Percentiles rank a stretch among this genome's conserved stretches.
Conservation (phyloP, 2,797 vertebrate species). For the Sandelia bainsii region DNA sequence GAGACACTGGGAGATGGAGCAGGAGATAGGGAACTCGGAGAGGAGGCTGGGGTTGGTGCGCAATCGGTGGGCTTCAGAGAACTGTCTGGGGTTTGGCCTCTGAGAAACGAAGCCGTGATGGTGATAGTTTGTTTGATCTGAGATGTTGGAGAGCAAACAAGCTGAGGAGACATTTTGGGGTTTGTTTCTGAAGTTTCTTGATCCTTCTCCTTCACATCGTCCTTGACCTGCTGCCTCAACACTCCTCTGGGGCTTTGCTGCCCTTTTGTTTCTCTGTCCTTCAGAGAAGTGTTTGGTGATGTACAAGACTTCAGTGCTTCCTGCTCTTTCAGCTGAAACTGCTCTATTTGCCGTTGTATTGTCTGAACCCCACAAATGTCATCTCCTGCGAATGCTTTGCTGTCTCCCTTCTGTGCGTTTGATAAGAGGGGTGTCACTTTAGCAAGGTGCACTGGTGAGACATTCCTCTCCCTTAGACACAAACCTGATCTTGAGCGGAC, state of each 20-base stretch:
- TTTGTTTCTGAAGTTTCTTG: slow-evolving; percentile 28
- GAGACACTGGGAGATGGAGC: slow-evolving; percentile 66
- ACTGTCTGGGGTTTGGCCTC: slow-evolving; percentile 68
- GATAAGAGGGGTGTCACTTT: slow-evolving; percentile 72
- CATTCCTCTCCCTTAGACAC: slow-evolving; percentile 73
- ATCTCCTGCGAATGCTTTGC: slow-evolving; percentile 62
- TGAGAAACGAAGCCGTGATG: slow-evolving; percentile 44
- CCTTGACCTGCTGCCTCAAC: slow-evolving; percentile 52
- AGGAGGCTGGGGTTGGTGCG: slow-evolving; percentile 65
- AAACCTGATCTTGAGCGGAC: slow-evolving; percentile 76
- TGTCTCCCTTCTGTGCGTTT: slow-evolving; percentile 55
- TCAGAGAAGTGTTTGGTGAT: slow-evolving; percentile 36
- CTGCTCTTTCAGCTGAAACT: slow-evolving; percentile 80
- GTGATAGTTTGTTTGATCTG: slow-evolving; percentile 64
- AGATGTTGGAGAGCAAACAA: slow-evolving; percentile 44
- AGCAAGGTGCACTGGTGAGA: slow-evolving; percentile 69
- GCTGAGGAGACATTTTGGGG: slow-evolving; percentile 39
- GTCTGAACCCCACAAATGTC: slow-evolving; percentile 70
- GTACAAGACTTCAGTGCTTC: slow-evolving; percentile 59
- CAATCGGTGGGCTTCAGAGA: slow-evolving; percentile 46
- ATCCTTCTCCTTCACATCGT: slow-evolving; percentile 47
- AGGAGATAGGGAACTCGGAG: slow-evolving; percentile 65
- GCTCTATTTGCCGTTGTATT: slow-evolving; percentile 83
- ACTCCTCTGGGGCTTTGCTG: slow-evolving; percentile 53
- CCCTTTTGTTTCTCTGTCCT: slow-evolving; percentile 53